Base-by-base conservation (phyloP, 1,140 invertebrate genomes). In the Aradophagus sp. region DNA sequence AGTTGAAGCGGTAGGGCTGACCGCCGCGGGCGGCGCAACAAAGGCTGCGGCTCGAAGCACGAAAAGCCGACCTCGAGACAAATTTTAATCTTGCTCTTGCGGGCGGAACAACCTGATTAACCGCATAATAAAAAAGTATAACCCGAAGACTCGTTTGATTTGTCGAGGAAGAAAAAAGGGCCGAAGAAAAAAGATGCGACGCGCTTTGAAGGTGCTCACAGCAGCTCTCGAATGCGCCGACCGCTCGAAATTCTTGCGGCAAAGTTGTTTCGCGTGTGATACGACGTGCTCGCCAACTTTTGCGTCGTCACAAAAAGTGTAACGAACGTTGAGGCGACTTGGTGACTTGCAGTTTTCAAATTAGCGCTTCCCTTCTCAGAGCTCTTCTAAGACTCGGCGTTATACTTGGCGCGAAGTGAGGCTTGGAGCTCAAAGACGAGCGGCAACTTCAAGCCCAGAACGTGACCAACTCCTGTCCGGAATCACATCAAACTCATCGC, bases 391-490 rank as follows among this genome's bases (percentile, higher is more conserved):
- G 58, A 68, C 56, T 67, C 32, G 13, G 42, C 38, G 41, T 41
- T n/a, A n/a, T 65, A 38, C 35, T 52, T 45, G 16, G 12, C 12
- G 20, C 19, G 55, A 36, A 35, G 36, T 52, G 48, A 11, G 39
- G 26, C 34, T 31, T 44, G 55, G 53, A 39, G 42, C 39, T 39
- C 47, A 41, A 11, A 12, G 41, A 62, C 35, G 19, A 52, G 47
- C 59, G 48, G 36, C 52, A 74, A 65, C 59, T 69, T 45, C 20
- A 31, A 52, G 38, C 35, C 45, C 23, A 42, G 19, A 58, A 66
- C 62, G 67, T 70, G 71, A 74, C 61, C 71, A 66, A 66, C 59
- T 32, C n/a, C n/a, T 69, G 59, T 66, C 61, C 62, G 61, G 32
- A 70, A 66, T 70, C 55, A 56, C 65, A 65, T 53, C 58, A 58